phyloP scores from a whole-genome alignment of 1,140 invertebrate genomes.

The Centruroides sculpturatus region DNA sequence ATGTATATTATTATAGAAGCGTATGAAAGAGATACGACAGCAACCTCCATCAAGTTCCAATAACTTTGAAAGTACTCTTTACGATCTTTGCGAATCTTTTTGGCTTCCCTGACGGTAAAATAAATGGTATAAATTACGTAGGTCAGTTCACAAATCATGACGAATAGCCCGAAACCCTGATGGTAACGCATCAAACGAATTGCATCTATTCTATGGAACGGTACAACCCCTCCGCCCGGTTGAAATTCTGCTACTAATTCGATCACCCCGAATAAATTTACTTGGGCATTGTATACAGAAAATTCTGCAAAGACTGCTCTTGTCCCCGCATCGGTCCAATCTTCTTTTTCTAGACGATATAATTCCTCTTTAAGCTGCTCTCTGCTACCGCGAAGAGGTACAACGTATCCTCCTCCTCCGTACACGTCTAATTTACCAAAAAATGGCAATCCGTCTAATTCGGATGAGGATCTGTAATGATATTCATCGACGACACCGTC shows the following conservation, averaged over 20 bases:
- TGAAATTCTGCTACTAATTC: conserved; percentile 37
- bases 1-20: conserved; percentile 33
- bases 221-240: conserved; percentile 35
- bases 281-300: conserved; percentile 40
- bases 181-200: conserved; percentile 29
- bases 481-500: conserved; percentile 25
- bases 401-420: conserved; percentile 40
- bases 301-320: conserved; percentile 42
- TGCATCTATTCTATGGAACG: conserved; percentile 36
- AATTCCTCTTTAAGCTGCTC: conserved; percentile 26
- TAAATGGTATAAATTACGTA: conserved; percentile 34
- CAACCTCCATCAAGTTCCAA: conserved; percentile 35
- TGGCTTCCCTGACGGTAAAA: conserved; percentile 33
- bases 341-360: conserved; percentile 25
- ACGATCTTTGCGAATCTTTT: conserved; percentile 23
- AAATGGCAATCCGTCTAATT: conserved; percentile 33
- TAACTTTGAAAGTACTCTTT: conserved; percentile 32
- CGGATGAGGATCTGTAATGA: conserved; percentile 23
- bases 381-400: conserved; percentile 31
- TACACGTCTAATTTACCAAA: conserved; percentile 33
- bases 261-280: conserved; percentile 36
- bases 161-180: conserved; percentile 23
- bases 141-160: conserved; percentile 28
- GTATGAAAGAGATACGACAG: conserved; percentile 29
- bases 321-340: conserved; percentile 40